Conservation (phyloP, 2,888 invertebrate genomes). For the Acanthoscelides obtectus region DNA sequence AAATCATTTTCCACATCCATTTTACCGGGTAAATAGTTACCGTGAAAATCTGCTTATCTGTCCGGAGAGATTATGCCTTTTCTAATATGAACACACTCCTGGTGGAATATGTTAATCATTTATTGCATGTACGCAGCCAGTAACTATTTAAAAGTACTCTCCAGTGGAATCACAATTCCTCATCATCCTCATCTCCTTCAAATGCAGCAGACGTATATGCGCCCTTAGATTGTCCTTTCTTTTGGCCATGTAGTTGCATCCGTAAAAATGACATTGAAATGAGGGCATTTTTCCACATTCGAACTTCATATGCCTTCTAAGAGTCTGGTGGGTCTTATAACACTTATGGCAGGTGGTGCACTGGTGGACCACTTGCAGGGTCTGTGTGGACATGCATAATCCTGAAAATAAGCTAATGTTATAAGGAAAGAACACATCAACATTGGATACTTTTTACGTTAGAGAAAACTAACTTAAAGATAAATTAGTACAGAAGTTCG, state of each 20-base stretch:
- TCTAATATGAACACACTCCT: no score
- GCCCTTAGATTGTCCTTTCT: neutral
- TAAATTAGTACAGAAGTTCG: no score
- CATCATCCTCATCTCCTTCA: neutral
- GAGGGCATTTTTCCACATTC: slow-evolving; percentile 26
- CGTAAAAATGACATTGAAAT: slow-evolving; percentile 16
- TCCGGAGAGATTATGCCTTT: no score
- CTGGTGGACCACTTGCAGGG: neutral
- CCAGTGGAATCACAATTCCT: neutral
- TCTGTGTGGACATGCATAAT: neutral
- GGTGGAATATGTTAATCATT: no score
- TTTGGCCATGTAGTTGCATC: neutral
- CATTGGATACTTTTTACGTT: neutral
- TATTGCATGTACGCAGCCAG: no score
- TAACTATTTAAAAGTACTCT: no score
- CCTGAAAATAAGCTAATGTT: neutral
- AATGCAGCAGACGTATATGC: neutral
- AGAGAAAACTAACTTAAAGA: neutral
- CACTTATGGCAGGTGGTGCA: neutral
- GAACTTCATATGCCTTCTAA: slow-evolving; percentile 18
- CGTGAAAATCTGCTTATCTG: no score
- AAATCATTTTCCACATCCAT: no score
- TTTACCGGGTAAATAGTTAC: no score
- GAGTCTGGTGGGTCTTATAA: slow-evolving; percentile 4
- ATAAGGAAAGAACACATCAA: neutral